Evolutionary conservation across 2,797 vertebrate genomes (phyloP).

Genomic region (Cossypha heuglini): DNA sequence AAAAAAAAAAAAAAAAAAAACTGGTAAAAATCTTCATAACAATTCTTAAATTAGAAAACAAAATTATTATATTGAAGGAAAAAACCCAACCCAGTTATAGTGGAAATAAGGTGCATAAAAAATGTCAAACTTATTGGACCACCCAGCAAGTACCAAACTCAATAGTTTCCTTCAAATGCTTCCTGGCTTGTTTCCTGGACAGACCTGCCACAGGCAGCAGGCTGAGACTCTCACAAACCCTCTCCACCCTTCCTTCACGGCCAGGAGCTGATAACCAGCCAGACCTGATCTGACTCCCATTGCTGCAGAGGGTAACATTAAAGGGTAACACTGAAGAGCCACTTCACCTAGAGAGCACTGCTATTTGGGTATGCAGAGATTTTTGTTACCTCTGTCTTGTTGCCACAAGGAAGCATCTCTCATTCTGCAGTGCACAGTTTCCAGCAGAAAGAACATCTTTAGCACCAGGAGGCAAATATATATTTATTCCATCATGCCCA

Average conservation of each 20-base stretch:
- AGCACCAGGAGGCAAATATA: background rate
- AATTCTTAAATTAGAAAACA: background rate
- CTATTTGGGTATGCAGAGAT: background rate
- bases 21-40: background rate
- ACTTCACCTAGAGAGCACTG: background rate
- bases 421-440: background rate
- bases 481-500: background rate
- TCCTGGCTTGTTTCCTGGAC: conserved; percentile 35
- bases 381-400: background rate
- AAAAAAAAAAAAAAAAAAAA: background rate
- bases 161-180: background rate
- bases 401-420: background rate
- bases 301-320: background rate
- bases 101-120: background rate
- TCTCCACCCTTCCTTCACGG: background rate
- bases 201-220: background rate
- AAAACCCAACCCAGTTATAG: background rate
- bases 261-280: conserved; percentile 9
- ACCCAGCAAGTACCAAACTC: conserved; percentile 10
- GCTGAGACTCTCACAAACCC: background rate
- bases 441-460: background rate
- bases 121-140: background rate
- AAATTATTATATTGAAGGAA: background rate
- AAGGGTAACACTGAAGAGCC: background rate
- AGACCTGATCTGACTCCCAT: background rate